Conservation (phyloP, 2,797 vertebrate species). For the Morelia viridis region DNA sequence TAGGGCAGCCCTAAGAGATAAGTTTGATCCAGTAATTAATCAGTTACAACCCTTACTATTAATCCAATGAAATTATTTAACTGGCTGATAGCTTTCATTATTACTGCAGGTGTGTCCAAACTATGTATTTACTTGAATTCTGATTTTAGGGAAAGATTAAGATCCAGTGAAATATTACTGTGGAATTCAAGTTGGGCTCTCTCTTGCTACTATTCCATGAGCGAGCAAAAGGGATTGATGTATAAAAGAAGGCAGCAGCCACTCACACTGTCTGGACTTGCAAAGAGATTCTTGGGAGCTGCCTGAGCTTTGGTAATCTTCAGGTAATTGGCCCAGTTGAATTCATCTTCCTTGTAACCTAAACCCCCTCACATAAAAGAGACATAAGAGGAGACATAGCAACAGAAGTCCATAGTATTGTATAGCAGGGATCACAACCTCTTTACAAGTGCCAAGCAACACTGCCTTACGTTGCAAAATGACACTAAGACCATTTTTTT, state of each 20-base stretch:
- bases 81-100: not conserved
- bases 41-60: not conserved
- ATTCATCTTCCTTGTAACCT: slow-evolving; percentile 98
- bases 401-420: not conserved
- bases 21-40: not conserved
- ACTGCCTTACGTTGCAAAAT: not conserved
- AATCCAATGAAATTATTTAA: not conserved
- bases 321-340: slow-evolving; percentile 94
- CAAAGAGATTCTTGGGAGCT: slow-evolving; percentile 90
- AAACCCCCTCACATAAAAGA: slow-evolving; percentile 68
- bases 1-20: not conserved
- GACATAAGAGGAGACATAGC: not conserved
- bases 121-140: not conserved
- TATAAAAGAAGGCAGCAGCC: slow-evolving; percentile 20
- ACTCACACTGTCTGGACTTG: slow-evolving; percentile 86
- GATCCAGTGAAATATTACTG: not conserved
- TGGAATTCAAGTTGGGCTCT: not conserved
- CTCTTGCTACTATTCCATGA: not conserved
- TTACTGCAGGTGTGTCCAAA: not conserved
- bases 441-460: not conserved
- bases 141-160: not conserved
- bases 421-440: not conserved
- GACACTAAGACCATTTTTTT: not conserved
- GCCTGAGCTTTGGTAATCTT: slow-evolving; percentile 93
- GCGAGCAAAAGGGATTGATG: not conserved